phyloP scores from a whole-genome alignment of 1,140 invertebrate genomes.

The Drosophila saltans region DNA sequence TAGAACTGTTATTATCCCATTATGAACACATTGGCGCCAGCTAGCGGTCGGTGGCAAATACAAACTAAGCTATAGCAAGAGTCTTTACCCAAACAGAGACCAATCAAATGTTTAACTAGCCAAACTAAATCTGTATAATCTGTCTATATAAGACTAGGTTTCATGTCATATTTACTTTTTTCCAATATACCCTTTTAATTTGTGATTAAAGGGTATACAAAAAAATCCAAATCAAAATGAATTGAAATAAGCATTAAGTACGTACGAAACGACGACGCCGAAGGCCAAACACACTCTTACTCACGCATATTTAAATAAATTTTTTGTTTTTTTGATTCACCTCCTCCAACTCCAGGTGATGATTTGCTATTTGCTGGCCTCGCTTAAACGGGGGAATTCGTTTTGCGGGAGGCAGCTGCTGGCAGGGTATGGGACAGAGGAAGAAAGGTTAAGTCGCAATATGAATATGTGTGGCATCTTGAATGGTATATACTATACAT shows the following conservation, averaged over 20 bases:
- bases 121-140: too few relatives aligned
- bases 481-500: not conserved
- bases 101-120: too few relatives aligned
- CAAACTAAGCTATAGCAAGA: too few relatives aligned
- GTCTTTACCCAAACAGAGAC: too few relatives aligned
- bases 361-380: conserved; percentile 63
- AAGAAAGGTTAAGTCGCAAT: conserved; percentile 50
- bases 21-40: too few relatives aligned
- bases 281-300: conserved; percentile 56
- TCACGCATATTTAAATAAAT: conserved; percentile 52
- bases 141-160: too few relatives aligned
- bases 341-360: conserved; percentile 55
- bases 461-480: conserved; percentile 25
- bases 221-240: conserved; percentile 29
- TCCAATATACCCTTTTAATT: not conserved
- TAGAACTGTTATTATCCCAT: too few relatives aligned
- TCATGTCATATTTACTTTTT: too few relatives aligned
- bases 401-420: conserved; percentile 3
- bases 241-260: conserved; percentile 40
- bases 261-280: conserved; percentile 48
- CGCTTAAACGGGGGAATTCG: not conserved
- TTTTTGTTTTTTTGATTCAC: conserved; percentile 29
- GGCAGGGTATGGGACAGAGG: conserved; percentile 14
- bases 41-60: too few relatives aligned
- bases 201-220: not conserved